phyloP scores from a whole-genome alignment of 1,140 invertebrate species.

The Polypedilum vanderplanki region DNA sequence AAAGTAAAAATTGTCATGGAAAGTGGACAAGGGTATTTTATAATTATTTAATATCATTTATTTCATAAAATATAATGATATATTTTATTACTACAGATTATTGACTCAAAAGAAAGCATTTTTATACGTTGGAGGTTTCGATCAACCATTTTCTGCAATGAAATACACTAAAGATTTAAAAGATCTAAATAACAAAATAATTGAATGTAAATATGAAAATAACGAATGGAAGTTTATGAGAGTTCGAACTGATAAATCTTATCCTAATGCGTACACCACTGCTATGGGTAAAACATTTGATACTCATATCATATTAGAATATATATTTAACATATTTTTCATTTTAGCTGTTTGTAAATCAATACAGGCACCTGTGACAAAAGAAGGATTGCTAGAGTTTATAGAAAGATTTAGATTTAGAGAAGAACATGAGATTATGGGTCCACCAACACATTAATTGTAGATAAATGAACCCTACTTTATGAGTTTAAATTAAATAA shows the following conservation, averaged over 20 bases:
- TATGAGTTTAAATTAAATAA: constrained; percentile 7
- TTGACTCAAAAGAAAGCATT: constrained; percentile 65
- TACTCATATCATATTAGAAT: background rate
- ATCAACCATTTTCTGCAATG: constrained; percentile 61
- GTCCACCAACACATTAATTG: constrained; percentile 48
- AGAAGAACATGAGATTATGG: constrained; percentile 48
- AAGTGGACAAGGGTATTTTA: constrained; percentile 60
- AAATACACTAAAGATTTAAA: constrained; percentile 70
- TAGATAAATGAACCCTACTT: constrained; percentile 13
- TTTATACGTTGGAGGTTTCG: constrained; percentile 69
- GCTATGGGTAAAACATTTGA: constrained; percentile 55
- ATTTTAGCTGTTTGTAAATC: constrained; percentile 59
- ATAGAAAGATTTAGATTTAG: constrained; percentile 58
- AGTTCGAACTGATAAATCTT: constrained; percentile 93
- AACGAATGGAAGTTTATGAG: constrained; percentile 90
- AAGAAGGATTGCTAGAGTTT: constrained; percentile 65
- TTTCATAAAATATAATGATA: background rate
- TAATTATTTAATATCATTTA: too few relatives aligned
- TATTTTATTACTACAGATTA: constrained; percentile 50
- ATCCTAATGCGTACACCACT: constrained; percentile 83
- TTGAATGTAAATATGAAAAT: constrained; percentile 83
- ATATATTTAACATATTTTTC: background rate
- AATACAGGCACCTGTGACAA: constrained; percentile 73
- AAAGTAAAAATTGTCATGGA: constrained; percentile 72
- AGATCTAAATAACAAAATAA: constrained; percentile 84